These are phyloP conservation scores for Metaphire vulgaris DNA, from an alignment of 1,140 invertebrate species.

Conservation along the genomic window DNA sequence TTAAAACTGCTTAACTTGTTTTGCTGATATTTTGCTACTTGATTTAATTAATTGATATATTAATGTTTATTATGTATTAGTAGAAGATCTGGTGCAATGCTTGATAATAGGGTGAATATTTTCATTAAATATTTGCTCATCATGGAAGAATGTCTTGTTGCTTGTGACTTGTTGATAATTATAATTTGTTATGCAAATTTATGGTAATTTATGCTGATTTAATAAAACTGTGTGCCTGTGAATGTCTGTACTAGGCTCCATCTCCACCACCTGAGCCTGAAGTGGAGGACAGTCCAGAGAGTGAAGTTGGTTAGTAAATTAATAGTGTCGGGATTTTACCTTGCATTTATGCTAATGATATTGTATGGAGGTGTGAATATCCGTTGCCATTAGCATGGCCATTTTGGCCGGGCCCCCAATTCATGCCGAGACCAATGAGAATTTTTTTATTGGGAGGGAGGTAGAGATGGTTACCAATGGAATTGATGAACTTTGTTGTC, in stretches of 20 bases:
- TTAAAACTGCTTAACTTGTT: too few relatives aligned
- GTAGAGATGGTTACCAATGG: neutral
- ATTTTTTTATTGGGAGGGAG: neutral
- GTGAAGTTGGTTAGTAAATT: constrained; percentile 39
- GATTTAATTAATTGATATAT: too few relatives aligned
- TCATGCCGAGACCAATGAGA: neutral
- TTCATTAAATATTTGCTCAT: too few relatives aligned
- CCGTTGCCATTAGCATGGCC: neutral
- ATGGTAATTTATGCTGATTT: too few relatives aligned
- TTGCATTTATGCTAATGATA: neutral
- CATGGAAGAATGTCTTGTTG: too few relatives aligned
- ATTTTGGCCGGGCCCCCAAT: neutral
- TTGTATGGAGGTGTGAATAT: neutral
- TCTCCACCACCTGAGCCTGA: constrained; percentile 33
- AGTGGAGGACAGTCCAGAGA: constrained; percentile 37
- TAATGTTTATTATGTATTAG: too few relatives aligned
- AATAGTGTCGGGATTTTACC: neutral
- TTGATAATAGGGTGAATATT: too few relatives aligned
- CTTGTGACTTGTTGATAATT: too few relatives aligned
- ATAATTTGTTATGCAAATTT: too few relatives aligned
- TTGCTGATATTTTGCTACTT: too few relatives aligned
- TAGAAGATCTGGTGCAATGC: too few relatives aligned
- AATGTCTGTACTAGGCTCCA: constrained; percentile 20
- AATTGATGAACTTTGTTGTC: neutral
- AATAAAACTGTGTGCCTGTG: too few relatives aligned